Conservation (phyloP, 2,888 invertebrate genomes). For the Chymomyza fuscimana region DNA sequence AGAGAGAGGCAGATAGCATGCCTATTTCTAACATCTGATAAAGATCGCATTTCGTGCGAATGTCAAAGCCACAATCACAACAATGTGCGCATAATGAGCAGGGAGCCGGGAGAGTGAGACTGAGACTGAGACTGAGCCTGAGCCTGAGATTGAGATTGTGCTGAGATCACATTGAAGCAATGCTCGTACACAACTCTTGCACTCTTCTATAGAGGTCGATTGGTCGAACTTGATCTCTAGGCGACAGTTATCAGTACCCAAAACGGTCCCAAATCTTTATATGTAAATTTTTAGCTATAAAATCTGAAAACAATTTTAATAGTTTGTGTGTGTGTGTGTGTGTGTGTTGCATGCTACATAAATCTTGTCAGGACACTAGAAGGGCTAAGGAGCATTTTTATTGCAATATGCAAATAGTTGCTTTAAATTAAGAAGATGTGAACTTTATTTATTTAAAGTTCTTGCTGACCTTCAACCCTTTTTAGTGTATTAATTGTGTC, state of each 20-base stretch:
- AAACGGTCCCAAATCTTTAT: not conserved
- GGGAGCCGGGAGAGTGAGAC: not conserved
- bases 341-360: constrained; percentile 47
- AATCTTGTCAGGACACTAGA: constrained; percentile 54
- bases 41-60: constrained; percentile 53
- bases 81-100: constrained; percentile 71
- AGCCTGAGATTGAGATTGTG: not conserved
- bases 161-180: not conserved
- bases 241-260: not conserved
- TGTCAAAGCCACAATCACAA: constrained; percentile 60
- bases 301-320: constrained; percentile 36
- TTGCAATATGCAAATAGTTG: constrained; percentile 66
- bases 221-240: not conserved
- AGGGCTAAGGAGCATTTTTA: constrained; percentile 57
- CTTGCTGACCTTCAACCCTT: constrained; percentile 67
- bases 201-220: not conserved
- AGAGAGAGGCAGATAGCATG: not conserved
- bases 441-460: constrained; percentile 1
- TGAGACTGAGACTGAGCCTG: not conserved
- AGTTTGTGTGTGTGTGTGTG: constrained; percentile 8
- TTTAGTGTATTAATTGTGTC: constrained; percentile 25
- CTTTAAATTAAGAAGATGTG: constrained; percentile 22
- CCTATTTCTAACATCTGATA: constrained; percentile 7
- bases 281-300: not conserved
- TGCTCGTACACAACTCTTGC: no score